Conservation (phyloP, 1,140 invertebrate genomes). For the Alviniconcha marisindica region DNA sequence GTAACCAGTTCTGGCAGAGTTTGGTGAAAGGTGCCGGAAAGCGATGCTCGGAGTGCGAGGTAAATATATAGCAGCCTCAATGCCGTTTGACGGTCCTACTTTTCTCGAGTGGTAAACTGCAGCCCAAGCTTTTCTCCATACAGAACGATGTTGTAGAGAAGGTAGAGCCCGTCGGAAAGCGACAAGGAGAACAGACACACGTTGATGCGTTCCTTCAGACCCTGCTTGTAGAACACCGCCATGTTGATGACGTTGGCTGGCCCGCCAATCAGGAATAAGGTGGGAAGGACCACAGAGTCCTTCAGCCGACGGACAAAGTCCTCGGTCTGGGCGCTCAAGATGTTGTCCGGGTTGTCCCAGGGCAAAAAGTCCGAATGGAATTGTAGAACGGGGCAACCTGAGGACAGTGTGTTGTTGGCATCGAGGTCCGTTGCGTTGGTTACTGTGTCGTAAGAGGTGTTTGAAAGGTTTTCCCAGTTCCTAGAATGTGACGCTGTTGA, state of each 20-base stretch:
- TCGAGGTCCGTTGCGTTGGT: no score
- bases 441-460: no score
- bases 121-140: neutral
- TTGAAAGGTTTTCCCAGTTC: no score
- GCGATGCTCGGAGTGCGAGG: no score
- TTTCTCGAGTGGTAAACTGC: slow-evolving; percentile 1
- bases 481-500: no score
- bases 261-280: neutral
- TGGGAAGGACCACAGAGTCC: neutral
- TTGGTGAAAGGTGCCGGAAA: no score
- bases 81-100: no score
- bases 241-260: slow-evolving; percentile 10
- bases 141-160: neutral
- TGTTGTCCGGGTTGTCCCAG: slow-evolving; percentile 4
- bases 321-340: neutral
- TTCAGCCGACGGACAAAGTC: neutral
- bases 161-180: neutral
- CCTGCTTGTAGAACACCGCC: slow-evolving; percentile 9
- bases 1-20: no score
- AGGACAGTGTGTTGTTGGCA: no score
- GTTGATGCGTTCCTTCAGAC: neutral
- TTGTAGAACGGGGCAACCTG: neutral
- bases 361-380: neutral
- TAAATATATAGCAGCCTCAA: no score
- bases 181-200: neutral